Base-by-base conservation (phyloP, 2,888 invertebrate species). In the Philonicus albiceps region DNA sequence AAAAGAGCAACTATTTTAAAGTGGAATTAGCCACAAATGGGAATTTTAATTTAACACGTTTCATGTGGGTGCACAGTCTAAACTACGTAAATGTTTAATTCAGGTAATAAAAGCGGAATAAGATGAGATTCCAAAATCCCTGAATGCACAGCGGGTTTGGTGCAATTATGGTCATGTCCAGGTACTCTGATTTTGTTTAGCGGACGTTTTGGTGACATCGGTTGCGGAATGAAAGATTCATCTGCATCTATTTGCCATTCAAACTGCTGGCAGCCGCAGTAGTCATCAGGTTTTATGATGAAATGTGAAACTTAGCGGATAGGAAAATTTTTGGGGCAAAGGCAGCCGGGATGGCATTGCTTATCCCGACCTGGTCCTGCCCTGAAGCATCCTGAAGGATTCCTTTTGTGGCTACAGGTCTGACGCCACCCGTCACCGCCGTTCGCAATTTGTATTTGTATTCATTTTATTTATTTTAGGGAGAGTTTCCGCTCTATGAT, bases 381-480 rank as follows among this genome's bases (percentile, higher is more conserved):
- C 31, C 37, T 16, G n/a, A 31, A 34, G 74, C 74, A 31, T 43
- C 40, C 11, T 34, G 27, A 0, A 27, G 37, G 34, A 37, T 5
- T 31, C n/a, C 74, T 64, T 64, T 64, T 74, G 31, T 74, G 31
- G n/a, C 74, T 34, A 16, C 49, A 43, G 78, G 27, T 78, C 43
- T 78, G 27, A 27, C 40, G 78, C 40, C 37, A 19, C 43, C 78
- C 43, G 27, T 5, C 22, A 49, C 40, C 37, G 19, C 43, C 49
- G 43, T 78, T 78, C 3, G 43, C 40, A 78, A 43, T 78, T 78
- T 78, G 43, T 78, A 43, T 43, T 43, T 78, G 78, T 78, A 37
- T 78, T 43, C 78, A 43, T 37, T 37, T 78, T 78, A 43, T 78
- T 78, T 43, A 37, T 78, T 78, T 78, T 78, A 27, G 27, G 78